Evolutionary conservation across 2,113 vertebrate genomes (phyloP).

Genomic region (Onychorhynchus coronatus): DNA sequence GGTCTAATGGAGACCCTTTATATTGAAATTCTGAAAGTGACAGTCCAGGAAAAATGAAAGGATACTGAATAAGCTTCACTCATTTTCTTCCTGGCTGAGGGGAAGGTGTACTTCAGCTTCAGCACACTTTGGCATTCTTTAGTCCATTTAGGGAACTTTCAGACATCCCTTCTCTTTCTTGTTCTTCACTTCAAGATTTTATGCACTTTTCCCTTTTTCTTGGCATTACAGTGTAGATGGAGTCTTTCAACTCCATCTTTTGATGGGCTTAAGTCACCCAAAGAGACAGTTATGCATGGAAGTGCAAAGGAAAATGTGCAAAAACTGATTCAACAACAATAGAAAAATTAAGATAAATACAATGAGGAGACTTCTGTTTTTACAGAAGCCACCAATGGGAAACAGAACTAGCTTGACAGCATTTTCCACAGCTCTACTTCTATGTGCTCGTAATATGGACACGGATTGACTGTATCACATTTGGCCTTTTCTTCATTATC

Average conservation of each 20-base stretch:
- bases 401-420: background rate
- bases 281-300: background rate
- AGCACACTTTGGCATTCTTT: background rate
- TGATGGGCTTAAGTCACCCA: background rate
- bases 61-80: background rate
- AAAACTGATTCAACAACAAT: background rate
- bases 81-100: background rate
- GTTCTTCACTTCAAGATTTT: background rate
- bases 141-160: background rate
- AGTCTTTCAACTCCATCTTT: background rate
- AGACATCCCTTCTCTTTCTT: background rate
- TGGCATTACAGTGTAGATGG: background rate
- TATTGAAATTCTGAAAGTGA: background rate
- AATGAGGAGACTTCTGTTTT: background rate
- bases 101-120: fast-evolving
- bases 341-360: background rate
- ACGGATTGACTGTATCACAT: background rate
- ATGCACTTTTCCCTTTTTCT: background rate
- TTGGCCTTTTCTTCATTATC: background rate
- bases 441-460: background rate
- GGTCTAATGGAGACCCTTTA: background rate
- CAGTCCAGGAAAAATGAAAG: background rate
- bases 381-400: background rate
- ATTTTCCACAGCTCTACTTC: background rate
- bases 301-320: background rate